Evolutionary conservation across 2,888 invertebrate species (phyloP).

Genomic region (Nowickia ferox): DNA sequence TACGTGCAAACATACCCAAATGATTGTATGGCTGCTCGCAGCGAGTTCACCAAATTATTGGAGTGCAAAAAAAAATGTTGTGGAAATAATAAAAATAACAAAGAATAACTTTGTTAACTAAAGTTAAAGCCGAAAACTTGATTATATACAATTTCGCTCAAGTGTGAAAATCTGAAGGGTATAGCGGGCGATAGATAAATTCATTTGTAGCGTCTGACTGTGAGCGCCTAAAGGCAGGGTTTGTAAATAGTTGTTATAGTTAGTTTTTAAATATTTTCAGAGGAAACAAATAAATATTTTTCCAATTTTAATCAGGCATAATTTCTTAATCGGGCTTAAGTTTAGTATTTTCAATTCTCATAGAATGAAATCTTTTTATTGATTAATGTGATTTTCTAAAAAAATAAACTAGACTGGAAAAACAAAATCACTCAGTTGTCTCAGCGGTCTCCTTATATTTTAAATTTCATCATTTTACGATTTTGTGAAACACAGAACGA

Average conservation of each 20-base stretch:
- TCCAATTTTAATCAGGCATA: background rate
- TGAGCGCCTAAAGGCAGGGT: conserved; percentile 2
- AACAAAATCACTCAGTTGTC: no score
- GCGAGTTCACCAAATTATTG: conserved; percentile 64
- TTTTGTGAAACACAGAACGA: no score
- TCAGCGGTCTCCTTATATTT: no score
- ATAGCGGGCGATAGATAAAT: conserved; percentile 52
- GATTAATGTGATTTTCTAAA: no score
- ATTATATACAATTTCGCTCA: conserved; percentile 62
- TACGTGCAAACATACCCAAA: background rate
- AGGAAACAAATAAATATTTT: background rate
- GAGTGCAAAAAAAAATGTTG: conserved; percentile 55
- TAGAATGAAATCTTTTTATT: no score
- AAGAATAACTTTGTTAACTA: conserved; percentile 60
- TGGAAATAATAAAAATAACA: conserved; percentile 43
- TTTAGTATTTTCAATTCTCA: no score
- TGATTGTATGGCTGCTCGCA: background rate
- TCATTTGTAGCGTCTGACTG: conserved; percentile 33
- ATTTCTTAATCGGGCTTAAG: no score
- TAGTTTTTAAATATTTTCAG: background rate
- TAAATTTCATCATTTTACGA: no score
- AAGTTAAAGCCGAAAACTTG: conserved; percentile 51
- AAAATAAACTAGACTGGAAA: no score
- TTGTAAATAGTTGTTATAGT: background rate
- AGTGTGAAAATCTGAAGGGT: conserved; percentile 53